Evolutionary conservation across 2,888 invertebrate genomes (phyloP), one percentile per base, ranked within the genome.

Genomic region (Rhorus exstirpatorius): DNA sequence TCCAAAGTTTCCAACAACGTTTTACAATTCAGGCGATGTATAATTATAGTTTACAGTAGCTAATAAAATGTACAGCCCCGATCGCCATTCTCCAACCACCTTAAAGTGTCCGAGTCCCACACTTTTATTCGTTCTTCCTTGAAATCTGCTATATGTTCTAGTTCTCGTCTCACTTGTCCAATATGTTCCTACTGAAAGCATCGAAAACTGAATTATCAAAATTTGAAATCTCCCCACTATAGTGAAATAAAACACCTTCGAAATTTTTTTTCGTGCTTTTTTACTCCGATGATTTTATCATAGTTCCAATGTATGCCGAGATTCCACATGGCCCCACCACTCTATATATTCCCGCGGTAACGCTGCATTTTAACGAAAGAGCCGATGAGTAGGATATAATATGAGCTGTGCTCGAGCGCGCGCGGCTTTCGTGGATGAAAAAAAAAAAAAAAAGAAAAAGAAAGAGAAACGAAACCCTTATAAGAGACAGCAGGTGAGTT

Each of bases 161-260:
- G 41, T 24, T 77, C 35, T 58, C 70, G 21, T 49, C 65, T 60
- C n/a, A 17, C 70, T 21, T 41, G 79, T 75, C 83, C 85, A 86
- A n/a, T n/a, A 86, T 85, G 87, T 86, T 81, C 86, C 89, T 90
- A 90, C 91, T 90, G 89, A 89, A 88, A 61, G 21, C 17, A 58
- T 65, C 26, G 71, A 87, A 88, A 88, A 88, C 88, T 91, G 87
- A 88, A 89, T 91, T 91, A 92, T 91, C 90, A 86, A 87, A 87
- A 86, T 84, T 84, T 86, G 80, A 81, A 86, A 89, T 90, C 88
- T 89, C 60, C 55, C n/a, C n/a, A n/a, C 60, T 61, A 78, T 75
- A 74, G 63, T 71, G 35, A 68, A 55, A 82, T 74, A 76, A 78
- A 77, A 84, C 82, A 84, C 84, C 85, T 81, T 68, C 46, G 72